Base-by-base conservation (phyloP, 2,797 vertebrate species). In the Sarcoramphus papa region DNA sequence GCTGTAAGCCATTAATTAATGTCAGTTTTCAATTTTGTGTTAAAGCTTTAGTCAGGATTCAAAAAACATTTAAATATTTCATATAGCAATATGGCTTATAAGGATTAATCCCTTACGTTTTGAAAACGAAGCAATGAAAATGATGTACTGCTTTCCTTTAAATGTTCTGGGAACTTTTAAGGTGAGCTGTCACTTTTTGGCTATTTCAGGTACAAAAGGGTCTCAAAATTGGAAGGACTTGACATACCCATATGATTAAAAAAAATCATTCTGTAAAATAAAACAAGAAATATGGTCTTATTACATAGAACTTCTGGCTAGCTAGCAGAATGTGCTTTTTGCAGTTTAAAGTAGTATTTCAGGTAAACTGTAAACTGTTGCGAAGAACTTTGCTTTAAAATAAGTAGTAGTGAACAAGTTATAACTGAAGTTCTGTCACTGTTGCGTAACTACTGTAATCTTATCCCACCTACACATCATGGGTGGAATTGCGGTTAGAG, bases 371-470 rank as follows among this genome's bases (percentile, higher is more conserved):
- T 78, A 88, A 92, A 93, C 83, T 70, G 33, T 79, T 95, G 85
- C 67, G 48, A 92, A 85, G 73, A 95, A 92, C 70, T 94, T 88
- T 2, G 11, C 51, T 91, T 94, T 95, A 90, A 90, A 93, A 80
- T 85, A 90, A 78, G 85, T 82, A 51, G 51, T 63, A 91, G 82
- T 95, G 91, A 95, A 95, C 92, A 93, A 95, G 75, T 88, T 97
- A 91, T 92, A 95, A 94, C 80, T 97, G 91, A 89, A 87, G 88
- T 95, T 92, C 93, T 96, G 96, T 96, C 85, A 94, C 56, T 97
- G 94, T 97, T 96, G 88, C 91, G 15, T 93, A 95, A 91, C 92
- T 95, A 23, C 75, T 90, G 78, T 91, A 89, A 93, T 95, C 87
- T 94, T 83, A 92, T 94, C 91, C 87, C 90, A 94, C 96, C 95